Evolutionary conservation across 2,113 vertebrate species (phyloP), one percentile per base, ranked within the genome.

Genomic region (Urocitellus parryii): DNA sequence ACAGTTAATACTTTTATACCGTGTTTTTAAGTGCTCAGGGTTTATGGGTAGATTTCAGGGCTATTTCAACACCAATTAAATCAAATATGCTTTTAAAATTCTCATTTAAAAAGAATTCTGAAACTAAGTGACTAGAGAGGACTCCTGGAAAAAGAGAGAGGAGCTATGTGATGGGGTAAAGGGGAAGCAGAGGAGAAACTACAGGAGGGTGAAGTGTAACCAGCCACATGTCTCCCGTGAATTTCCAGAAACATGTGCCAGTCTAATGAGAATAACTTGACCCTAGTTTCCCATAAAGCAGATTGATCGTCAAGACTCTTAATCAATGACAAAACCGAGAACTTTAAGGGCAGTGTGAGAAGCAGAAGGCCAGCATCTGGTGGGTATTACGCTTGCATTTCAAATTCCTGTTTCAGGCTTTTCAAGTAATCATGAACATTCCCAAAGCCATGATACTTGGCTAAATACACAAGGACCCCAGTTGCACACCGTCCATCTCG

Each of bases 391-490:
- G 98, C 97, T 97, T 99, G 98, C 98, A 99, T 98, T 98, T 99
- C 99, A 98, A 99, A 98, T 96, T 99, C 99, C 97, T 99, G 99
- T 97, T 99, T 99, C 97, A 99, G 98, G 97, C 99, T 99, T 96
- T 99, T 99, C 94, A 99, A 97, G 97, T 99, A 99, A 67, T 99
- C 99, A 9, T 99, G 99, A 83, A 99, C 99, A 0, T 99, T 99
- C 94, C 99, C 99, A 91, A 98, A 99, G 95, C 99, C 99, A 0
- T 99, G 99, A 96, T 99, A 99, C 96, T 99, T 99, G 27, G 99
- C 99, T 97, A 99, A 98, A 95, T 99, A 99, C 88, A 99, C 99
- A 88, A 99, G 98, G 83, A 99, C 99, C 22, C 99, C 99, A 0
- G 99, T 99, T 8, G 99, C 99, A 96, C 99, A 99, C 76, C 99